A percentile compares a stretch with the other conserved stretches of the same genome.
Evolutionary conservation across 2,888 invertebrate genomes (phyloP).

Genomic region (Drosophila hamatofila): DNA sequence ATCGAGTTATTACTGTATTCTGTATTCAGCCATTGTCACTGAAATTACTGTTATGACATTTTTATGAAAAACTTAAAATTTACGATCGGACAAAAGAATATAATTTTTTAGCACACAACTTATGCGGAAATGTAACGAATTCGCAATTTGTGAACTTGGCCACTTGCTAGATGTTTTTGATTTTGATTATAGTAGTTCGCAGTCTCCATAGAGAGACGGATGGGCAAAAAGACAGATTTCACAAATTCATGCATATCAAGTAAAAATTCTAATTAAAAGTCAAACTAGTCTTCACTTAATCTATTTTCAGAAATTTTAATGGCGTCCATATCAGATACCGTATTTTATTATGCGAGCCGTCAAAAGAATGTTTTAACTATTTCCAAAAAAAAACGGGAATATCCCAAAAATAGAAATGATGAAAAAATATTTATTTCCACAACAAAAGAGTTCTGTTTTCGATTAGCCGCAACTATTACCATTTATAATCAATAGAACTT

Average conservation of each 20-base stretch:
- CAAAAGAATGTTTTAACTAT: neutral
- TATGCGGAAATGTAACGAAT: conserved; percentile 59
- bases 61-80: conserved; percentile 82
- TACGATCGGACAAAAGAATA: conserved; percentile 72
- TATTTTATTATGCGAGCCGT: neutral
- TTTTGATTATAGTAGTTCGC: neutral
- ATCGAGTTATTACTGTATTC: conserved; percentile 42
- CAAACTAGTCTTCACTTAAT: no score
- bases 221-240: no score
- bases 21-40: conserved; percentile 54
- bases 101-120: conserved; percentile 23
- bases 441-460: neutral
- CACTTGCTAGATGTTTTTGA: conserved; percentile 18
- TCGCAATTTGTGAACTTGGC: conserved; percentile 47
- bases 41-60: conserved; percentile 82
- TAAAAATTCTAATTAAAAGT: no score
- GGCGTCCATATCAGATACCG: no score
- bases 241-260: no score
- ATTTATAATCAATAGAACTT: neutral
- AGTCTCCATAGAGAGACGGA: neutral
- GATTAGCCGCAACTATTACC: neutral
- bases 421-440: neutral
- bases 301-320: no score
- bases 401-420: neutral
- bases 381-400: neutral